Conservation (phyloP, 2,113 vertebrate genomes). For the Etheostoma spectabile region DNA sequence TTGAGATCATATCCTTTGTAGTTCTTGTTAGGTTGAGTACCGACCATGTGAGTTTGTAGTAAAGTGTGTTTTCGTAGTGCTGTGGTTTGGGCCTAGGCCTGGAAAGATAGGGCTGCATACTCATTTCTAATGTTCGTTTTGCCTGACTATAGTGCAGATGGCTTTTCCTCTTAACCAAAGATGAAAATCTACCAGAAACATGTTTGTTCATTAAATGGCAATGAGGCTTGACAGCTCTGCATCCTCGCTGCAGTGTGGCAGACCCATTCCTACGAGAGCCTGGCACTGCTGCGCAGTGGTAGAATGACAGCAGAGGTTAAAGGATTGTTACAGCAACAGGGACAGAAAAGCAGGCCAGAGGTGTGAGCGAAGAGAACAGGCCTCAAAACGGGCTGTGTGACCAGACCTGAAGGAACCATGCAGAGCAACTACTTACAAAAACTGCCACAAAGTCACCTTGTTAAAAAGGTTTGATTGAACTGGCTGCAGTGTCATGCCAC, state of each 20-base stretch:
- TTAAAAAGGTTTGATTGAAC: conserved; percentile 46
- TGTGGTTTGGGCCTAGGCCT: conserved; percentile 4
- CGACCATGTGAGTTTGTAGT: not conserved
- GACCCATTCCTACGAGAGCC: conserved; percentile 41
- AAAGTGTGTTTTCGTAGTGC: not conserved
- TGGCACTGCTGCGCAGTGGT: conserved; percentile 51
- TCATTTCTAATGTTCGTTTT: conserved; percentile 49
- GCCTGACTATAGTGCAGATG: conserved; percentile 59
- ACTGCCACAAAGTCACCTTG: conserved; percentile 70
- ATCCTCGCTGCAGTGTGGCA: conserved; percentile 62
- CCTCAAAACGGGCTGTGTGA: conserved; percentile 48
- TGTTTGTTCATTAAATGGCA: conserved; percentile 81
- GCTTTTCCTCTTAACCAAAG: conserved; percentile 62
- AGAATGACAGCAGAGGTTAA: conserved; percentile 77
- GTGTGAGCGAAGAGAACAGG: conserved; percentile 55
- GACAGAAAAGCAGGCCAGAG: conserved; percentile 47
- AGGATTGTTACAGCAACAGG: conserved; percentile 70
- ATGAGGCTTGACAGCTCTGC: conserved; percentile 77
- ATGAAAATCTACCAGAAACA: conserved; percentile 69
- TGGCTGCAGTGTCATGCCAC: conserved; percentile 35
- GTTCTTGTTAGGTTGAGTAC: conserved; percentile 25
- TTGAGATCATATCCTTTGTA: conserved; percentile 42
- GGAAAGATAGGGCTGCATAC: conserved; percentile 2
- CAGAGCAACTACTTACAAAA: conserved; percentile 52
- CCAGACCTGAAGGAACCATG: conserved; percentile 60